phyloP scores from a whole-genome alignment of 2,797 vertebrate species.

The Agapornis canus region DNA sequence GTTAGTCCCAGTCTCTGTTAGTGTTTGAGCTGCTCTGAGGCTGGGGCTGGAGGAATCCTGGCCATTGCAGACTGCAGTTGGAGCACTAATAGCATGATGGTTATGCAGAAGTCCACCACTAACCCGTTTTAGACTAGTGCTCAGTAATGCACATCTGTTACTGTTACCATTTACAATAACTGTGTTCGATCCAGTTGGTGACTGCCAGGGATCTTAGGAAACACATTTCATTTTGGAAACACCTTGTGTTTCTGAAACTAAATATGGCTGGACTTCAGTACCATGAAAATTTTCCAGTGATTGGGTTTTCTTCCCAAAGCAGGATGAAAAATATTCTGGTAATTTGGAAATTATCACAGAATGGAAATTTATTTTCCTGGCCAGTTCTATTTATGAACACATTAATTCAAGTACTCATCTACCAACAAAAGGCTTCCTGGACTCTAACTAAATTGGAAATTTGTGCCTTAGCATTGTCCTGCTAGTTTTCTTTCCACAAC shows the following conservation, averaged over 20 bases:
- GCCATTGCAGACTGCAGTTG: neutral
- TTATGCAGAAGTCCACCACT: neutral
- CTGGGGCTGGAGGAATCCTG: neutral
- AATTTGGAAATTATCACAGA: constrained; percentile 52
- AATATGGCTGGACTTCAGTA: constrained; percentile 28
- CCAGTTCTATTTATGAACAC: constrained; percentile 14
- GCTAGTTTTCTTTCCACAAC: neutral
- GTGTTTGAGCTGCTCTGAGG: neutral
- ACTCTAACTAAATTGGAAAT: neutral
- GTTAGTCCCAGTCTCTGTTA: too few species aligned
- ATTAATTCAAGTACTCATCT: neutral
- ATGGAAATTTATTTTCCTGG: constrained; percentile 44
- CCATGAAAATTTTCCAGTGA: constrained; percentile 43
- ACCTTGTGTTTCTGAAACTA: constrained; percentile 45
- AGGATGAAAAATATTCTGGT: constrained; percentile 38
- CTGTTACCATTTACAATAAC: neutral
- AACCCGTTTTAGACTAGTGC: neutral
- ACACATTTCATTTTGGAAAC: constrained; percentile 35
- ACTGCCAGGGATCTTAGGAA: constrained; percentile 17
- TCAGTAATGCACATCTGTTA: neutral
- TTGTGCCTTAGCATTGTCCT: neutral
- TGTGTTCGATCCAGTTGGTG: neutral
- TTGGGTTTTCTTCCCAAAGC: constrained; percentile 11
- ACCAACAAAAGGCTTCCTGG: neutral
- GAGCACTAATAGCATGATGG: neutral